These are phyloP conservation scores for Plotosus lineatus DNA, from an alignment of 2,113 vertebrate genomes.

Conservation along the genomic window DNA sequence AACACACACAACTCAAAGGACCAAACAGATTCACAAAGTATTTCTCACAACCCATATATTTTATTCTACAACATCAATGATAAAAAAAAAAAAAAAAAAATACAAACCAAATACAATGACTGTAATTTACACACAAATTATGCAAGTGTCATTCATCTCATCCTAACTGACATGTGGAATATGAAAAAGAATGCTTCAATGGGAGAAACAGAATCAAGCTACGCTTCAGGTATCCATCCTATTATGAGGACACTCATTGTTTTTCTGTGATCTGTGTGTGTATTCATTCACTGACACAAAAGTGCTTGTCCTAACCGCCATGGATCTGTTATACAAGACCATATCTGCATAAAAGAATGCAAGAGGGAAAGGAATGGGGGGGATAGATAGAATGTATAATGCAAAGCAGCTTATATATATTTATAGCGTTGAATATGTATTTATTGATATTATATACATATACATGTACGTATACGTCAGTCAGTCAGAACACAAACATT, in stretches of 20 bases:
- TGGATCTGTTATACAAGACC: conserved; percentile 28
- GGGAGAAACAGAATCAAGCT: not conserved
- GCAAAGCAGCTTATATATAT: not conserved
- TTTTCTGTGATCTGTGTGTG: conserved; percentile 37
- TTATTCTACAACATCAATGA: not conserved
- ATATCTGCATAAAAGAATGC: conserved; percentile 6
- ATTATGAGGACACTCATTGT: conserved; percentile 41
- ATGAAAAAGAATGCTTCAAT: conserved; percentile 39
- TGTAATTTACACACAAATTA: conserved; percentile 28
- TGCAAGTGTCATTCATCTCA: conserved; percentile 32
- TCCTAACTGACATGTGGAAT: conserved; percentile 28
- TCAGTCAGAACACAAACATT: too few relatives aligned
- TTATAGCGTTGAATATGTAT: too few relatives aligned
- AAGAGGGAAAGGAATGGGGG: not conserved
- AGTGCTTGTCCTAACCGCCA: conserved; percentile 32
- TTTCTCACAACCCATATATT: not conserved
- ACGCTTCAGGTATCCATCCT: conserved; percentile 25
- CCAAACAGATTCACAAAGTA: not conserved
- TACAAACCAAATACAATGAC: conserved; percentile 32
- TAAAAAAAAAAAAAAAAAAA: conserved; percentile 28
- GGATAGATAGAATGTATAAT: conserved; percentile 25
- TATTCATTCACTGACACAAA: conserved; percentile 40
- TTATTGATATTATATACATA: too few relatives aligned
- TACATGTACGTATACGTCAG: too few relatives aligned
- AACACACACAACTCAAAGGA: not conserved